phyloP scores from a whole-genome alignment of 2,888 invertebrate species.

The Drosophila robusta region DNA sequence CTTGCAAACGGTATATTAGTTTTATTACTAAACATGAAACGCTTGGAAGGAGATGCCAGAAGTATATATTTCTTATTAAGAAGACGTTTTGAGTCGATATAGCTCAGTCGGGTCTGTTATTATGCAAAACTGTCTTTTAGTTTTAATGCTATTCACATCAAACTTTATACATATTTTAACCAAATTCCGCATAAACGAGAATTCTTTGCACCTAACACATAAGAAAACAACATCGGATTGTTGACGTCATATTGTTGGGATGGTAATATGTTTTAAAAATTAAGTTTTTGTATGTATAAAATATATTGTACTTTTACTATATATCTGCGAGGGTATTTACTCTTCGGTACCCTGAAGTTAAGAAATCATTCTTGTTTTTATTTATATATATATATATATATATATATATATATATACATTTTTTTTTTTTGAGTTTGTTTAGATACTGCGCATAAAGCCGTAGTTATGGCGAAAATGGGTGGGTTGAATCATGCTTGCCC shows the following conservation, averaged over 20 bases:
- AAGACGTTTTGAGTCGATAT: not conserved
- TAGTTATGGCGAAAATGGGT: not conserved
- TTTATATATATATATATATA: not conserved
- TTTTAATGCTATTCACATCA: too few relatives aligned
- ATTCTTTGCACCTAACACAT: too few relatives aligned
- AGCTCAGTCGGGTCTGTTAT: too few relatives aligned
- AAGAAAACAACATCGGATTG: too few relatives aligned
- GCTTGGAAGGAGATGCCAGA: too few relatives aligned
- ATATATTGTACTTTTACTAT: not conserved
- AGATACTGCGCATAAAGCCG: conserved; percentile 33
- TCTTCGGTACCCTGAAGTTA: not conserved
- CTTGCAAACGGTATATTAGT: not conserved
- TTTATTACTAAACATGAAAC: not conserved
- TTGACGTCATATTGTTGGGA: too few relatives aligned
- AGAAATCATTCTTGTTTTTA: not conserved
- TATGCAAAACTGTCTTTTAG: too few relatives aligned
- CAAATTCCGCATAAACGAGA: too few relatives aligned
- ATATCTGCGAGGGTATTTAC: not conserved
- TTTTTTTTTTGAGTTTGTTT: conserved; percentile 4
- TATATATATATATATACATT: not conserved
- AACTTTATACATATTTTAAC: too few relatives aligned
- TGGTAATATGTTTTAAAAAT: too few relatives aligned
- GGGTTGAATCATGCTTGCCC: not conserved
- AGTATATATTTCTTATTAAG: not conserved
- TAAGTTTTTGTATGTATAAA: not conserved